Evolutionary conservation across 2,797 vertebrate species (phyloP).

Genomic region (Dicrostonyx torquatus): DNA sequence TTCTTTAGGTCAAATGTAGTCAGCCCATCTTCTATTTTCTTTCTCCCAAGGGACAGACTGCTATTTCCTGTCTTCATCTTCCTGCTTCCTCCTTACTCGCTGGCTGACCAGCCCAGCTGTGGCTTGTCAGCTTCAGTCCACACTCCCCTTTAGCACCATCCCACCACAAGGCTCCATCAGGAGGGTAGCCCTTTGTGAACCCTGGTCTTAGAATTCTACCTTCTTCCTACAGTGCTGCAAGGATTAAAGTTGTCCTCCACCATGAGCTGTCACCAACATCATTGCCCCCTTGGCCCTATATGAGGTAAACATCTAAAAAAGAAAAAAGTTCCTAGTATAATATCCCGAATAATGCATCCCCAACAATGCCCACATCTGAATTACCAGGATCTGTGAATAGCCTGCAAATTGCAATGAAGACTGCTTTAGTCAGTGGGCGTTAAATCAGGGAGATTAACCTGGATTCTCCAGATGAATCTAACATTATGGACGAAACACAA

Average conservation of each 20-base stretch:
- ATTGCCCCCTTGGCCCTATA: neutral
- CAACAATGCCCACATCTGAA: neutral
- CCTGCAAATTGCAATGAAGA: slow-evolving; percentile 33
- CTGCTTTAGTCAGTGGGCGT: slow-evolving; percentile 21
- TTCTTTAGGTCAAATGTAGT: slow-evolving; percentile 70
- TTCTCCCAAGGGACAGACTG: slow-evolving; percentile 76
- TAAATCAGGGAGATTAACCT: neutral
- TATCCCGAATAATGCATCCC: neutral
- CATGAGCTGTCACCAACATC: neutral
- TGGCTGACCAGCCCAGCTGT: slow-evolving; percentile 52
- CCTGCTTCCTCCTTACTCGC: slow-evolving; percentile 75
- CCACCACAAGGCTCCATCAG: neutral
- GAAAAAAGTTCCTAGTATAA: neutral
- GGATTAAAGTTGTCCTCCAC: slow-evolving; percentile 21
- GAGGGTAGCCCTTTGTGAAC: neutral
- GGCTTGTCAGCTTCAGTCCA: slow-evolving; percentile 24
- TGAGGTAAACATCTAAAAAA: neutral
- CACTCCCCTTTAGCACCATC: neutral
- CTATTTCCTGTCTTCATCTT: slow-evolving; percentile 72
- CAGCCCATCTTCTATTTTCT: slow-evolving; percentile 79
- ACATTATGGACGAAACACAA: neutral
- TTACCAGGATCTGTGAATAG: neutral
- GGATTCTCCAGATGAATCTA: neutral
- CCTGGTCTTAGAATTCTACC: neutral
- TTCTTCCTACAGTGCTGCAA: slow-evolving; percentile 61